These are phyloP conservation scores for Pachydiplax longipennis DNA, from an alignment of 2,888 invertebrate genomes.

Conservation along the genomic window DNA sequence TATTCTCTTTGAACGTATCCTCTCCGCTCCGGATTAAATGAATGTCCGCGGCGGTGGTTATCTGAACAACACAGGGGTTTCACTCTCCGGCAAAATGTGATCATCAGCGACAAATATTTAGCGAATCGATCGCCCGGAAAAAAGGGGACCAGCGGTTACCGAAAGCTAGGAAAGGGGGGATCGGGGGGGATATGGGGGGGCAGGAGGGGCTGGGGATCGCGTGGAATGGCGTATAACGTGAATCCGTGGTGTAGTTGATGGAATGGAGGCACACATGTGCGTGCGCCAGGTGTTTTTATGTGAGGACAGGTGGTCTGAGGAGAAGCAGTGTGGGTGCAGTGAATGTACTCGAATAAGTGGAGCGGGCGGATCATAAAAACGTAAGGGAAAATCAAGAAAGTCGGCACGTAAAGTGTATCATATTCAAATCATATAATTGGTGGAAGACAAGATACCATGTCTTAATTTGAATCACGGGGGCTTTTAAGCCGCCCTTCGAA, in stretches of 20 bases:
- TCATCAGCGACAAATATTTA: not conserved
- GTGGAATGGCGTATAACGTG: not conserved
- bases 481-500: no score
- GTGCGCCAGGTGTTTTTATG: not conserved
- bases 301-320: conserved; percentile 10
- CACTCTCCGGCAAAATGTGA: not conserved
- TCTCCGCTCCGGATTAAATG: no score
- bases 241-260: not conserved
- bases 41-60: no score
- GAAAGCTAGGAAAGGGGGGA: not conserved
- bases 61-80: not conserved
- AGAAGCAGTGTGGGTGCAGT: no score
- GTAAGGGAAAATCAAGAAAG: no score
- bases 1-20: not conserved
- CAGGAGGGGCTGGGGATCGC: no score
- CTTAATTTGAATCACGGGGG: no score
- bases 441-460: no score
- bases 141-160: not conserved
- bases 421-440: no score
- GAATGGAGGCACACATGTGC: not conserved
- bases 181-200: not conserved
- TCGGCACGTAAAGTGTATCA: no score
- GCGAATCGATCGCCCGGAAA: not conserved
- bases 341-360: no score
- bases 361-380: no score